Evolutionary conservation across 2,888 invertebrate species (phyloP).

Genomic region (Ennomos quercinarius): DNA sequence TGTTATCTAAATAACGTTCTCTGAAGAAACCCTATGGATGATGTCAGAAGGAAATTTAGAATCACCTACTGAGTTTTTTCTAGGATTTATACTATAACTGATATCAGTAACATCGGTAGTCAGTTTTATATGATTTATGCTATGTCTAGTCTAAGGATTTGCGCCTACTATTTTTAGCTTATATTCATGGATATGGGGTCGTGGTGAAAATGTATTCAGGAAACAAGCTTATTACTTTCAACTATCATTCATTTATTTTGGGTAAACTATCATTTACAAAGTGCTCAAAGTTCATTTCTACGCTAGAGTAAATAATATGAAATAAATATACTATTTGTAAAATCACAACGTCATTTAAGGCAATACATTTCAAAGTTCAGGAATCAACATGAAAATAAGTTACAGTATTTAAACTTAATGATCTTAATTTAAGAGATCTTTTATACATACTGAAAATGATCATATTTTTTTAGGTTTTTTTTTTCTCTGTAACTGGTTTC

Average conservation of each 20-base stretch:
- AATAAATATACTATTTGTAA: slow-evolving; percentile 66
- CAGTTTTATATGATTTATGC: no score
- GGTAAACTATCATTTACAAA: slow-evolving; percentile 67
- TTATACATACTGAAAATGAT: not conserved
- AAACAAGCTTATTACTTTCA: slow-evolving; percentile 39
- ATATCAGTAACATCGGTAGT: no score
- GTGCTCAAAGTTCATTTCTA: slow-evolving; percentile 48
- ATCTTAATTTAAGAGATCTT: slow-evolving; percentile 7
- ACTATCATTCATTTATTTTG: slow-evolving; percentile 68
- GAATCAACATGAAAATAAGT: slow-evolving; percentile 6
- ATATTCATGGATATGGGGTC: no score
- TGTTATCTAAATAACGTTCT: no score
- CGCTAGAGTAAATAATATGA: slow-evolving; percentile 49
- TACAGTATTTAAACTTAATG: slow-evolving; percentile 18
- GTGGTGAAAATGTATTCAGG: slow-evolving; percentile 9
- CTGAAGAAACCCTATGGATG: no score
- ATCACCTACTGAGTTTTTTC: no score
- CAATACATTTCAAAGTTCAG: slow-evolving; percentile 43
- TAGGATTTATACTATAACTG: no score
- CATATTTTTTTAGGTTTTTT: no score
- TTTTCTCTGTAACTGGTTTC: slow-evolving; percentile 5
- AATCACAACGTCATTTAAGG: slow-evolving; percentile 73
- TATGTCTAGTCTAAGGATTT: no score
- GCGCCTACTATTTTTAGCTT: no score
- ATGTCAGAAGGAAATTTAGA: no score